These are phyloP conservation scores for Enteromius anoplus DNA, from an alignment of 2,797 vertebrate genomes.

Conservation along the genomic window DNA sequence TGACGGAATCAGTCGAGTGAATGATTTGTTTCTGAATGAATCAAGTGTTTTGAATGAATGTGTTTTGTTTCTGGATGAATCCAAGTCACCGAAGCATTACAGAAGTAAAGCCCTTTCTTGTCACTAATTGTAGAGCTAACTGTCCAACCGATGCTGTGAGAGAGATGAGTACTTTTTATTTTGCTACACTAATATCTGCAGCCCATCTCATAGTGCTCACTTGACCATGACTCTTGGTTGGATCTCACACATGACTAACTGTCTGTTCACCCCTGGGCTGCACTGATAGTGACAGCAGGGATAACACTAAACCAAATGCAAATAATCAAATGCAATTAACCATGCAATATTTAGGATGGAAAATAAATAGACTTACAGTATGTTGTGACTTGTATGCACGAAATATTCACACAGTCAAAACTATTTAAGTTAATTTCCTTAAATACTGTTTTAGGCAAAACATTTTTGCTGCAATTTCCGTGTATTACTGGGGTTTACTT, in stretches of 20 bases:
- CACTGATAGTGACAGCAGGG: background rate
- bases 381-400: background rate
- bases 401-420: background rate
- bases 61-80: background rate
- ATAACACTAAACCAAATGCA: constrained; percentile 7
- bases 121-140: background rate
- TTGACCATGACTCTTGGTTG: constrained; percentile 60
- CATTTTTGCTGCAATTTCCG: background rate
- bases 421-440: no score
- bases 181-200: constrained; percentile 57
- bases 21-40: constrained; percentile 3
- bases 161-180: constrained; percentile 20
- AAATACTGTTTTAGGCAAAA: background rate
- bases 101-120: background rate
- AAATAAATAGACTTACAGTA: background rate
- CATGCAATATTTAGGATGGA: background rate
- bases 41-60: background rate
- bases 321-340: background rate
- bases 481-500: no score
- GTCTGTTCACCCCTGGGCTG: constrained; percentile 41
- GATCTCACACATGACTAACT: constrained; percentile 69
- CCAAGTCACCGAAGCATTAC: no score
- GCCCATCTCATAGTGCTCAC: constrained; percentile 61
- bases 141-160: background rate
- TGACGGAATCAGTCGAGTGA: background rate